phyloP scores from a whole-genome alignment of 1,140 invertebrate species.

The Schlechtendalia chinensis region DNA sequence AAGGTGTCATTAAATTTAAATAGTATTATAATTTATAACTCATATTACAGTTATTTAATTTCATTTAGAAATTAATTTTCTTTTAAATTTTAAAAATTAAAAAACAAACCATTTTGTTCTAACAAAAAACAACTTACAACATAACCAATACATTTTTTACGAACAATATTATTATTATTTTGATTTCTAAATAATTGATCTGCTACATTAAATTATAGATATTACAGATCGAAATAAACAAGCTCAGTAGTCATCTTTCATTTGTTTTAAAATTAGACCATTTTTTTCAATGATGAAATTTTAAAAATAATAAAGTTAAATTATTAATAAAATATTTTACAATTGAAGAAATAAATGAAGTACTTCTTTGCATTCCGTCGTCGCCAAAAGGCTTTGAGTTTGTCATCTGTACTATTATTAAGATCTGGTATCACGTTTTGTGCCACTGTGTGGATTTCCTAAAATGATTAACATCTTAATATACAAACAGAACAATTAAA shows the following conservation, averaged over 20 bases:
- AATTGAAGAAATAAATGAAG: conserved; percentile 16
- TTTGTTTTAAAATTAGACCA: conserved; percentile 82
- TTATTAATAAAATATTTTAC: neutral
- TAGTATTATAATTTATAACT: too few relatives aligned
- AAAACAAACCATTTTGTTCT: too few relatives aligned
- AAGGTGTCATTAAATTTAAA: too few relatives aligned
- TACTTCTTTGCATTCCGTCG: conserved; percentile 65
- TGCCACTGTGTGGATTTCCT: conserved; percentile 10
- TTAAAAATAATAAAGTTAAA: conserved; percentile 53
- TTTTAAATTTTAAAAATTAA: too few relatives aligned
- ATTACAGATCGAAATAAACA: conserved; percentile 89
- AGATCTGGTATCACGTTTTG: too few relatives aligned
- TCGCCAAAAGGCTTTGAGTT: conserved; percentile 60
- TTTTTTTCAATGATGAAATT: conserved; percentile 71
- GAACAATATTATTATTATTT: conserved; percentile 83
- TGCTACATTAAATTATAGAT: too few relatives aligned
- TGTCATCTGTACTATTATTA: conserved; percentile 71
- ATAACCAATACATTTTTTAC: conserved; percentile 90
- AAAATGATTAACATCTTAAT: neutral
- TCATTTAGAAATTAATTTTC: conserved; percentile 32
- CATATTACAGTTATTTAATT: neutral
- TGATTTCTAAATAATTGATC: conserved; percentile 93
- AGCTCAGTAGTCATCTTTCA: conserved; percentile 91
- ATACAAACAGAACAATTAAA: neutral
- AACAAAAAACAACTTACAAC: conserved; percentile 66